Conservation (phyloP, 2,888 invertebrate genomes). For the Drosophila incognita region DNA sequence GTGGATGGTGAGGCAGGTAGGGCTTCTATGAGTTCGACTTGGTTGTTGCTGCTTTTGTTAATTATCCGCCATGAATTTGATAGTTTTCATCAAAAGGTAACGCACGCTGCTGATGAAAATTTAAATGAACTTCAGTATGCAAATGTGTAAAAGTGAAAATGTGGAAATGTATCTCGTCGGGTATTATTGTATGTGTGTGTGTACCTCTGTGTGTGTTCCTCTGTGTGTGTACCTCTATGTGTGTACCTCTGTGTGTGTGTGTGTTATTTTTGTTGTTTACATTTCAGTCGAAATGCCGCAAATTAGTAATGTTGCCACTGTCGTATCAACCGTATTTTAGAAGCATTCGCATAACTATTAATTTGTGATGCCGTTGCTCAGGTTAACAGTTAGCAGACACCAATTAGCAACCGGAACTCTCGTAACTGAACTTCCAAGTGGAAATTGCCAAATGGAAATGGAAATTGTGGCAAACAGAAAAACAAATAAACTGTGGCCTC, state of each 20-base stretch:
- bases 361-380: conserved; percentile 53
- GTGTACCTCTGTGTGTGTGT: not conserved
- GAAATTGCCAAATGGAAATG: conserved; percentile 34
- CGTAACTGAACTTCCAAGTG: conserved; percentile 21
- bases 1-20: not conserved
- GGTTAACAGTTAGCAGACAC: conserved; percentile 55
- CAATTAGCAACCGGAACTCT: conserved; percentile 62
- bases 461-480: conserved; percentile 10
- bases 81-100: conserved; percentile 71
- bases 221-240: no score
- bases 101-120: conserved; percentile 50
- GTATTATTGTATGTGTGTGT: not conserved
- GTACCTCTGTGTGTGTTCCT: not conserved
- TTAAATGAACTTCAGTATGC: conserved; percentile 74
- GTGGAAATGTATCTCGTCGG: conserved; percentile 32
- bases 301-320: conserved; percentile 56
- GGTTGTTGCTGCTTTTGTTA: conserved; percentile 51
- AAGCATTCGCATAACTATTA: conserved; percentile 37
- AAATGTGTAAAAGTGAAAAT: conserved; percentile 63
- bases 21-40: not conserved
- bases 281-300: conserved; percentile 55
- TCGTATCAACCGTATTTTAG: conserved; percentile 29
- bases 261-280: conserved; percentile 38
- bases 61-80: conserved; percentile 76
- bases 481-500: conserved; percentile 4